phyloP scores from a whole-genome alignment of 1,140 invertebrate species.

The Lasioglossum baleicum region DNA sequence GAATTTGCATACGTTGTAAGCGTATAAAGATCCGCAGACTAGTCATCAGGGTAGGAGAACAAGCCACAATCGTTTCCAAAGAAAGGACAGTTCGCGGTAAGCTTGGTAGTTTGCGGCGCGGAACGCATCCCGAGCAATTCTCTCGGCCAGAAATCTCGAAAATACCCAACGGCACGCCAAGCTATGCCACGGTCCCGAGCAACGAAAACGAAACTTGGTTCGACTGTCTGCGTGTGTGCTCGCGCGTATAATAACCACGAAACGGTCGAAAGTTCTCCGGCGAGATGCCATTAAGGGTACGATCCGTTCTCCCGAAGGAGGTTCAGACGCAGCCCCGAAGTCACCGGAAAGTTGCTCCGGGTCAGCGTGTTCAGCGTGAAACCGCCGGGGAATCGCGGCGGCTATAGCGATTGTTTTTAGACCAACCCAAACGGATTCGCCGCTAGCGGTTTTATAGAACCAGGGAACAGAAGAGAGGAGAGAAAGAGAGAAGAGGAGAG shows the following conservation, averaged over 20 bases:
- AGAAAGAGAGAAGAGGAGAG: background rate
- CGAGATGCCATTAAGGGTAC: conserved; percentile 2
- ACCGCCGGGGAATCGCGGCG: background rate
- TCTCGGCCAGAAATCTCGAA: background rate
- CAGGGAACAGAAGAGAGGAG: background rate
- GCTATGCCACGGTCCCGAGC: too few species aligned
- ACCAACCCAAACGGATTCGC: background rate
- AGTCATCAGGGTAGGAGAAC: background rate
- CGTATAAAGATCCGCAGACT: too few species aligned
- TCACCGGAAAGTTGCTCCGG: background rate
- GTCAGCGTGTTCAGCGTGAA: conserved; percentile 1
- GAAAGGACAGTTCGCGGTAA: too few species aligned
- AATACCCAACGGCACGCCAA: background rate
- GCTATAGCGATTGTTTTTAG: conserved; percentile 5
- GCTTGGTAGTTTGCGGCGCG: too few species aligned
- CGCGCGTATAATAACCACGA: conserved; percentile 5
- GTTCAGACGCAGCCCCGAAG: background rate
- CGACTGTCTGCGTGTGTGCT: background rate
- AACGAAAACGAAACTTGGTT: background rate
- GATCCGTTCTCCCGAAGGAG: background rate
- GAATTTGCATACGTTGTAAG: too few species aligned
- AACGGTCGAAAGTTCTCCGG: background rate
- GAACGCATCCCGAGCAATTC: background rate
- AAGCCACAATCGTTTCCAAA: too few species aligned
- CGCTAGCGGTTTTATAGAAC: background rate